phyloP scores from a whole-genome alignment of 2,888 invertebrate genomes.

The Acanthosepion pharaonis region DNA sequence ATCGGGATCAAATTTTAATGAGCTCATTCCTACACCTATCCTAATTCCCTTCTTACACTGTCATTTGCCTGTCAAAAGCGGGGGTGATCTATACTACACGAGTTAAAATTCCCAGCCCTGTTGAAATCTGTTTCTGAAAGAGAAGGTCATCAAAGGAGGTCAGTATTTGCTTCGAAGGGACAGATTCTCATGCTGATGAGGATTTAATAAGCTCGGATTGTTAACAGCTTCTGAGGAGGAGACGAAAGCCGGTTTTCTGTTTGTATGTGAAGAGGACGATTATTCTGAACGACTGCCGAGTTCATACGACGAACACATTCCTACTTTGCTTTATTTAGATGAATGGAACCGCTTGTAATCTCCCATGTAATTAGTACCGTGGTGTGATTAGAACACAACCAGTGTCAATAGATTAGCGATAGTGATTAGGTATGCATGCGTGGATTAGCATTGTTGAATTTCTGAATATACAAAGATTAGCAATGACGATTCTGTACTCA shows the following conservation, averaged over 20 bases:
- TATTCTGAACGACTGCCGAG: neutral
- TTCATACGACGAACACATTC: neutral
- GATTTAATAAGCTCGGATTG: neutral
- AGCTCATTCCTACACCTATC: neutral
- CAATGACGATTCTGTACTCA: neutral
- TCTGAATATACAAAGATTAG: neutral
- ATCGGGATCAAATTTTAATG: neutral
- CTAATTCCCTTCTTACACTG: neutral
- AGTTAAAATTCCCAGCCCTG: neutral
- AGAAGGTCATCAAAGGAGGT: neutral
- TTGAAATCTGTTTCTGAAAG: neutral
- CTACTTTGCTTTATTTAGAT: neutral
- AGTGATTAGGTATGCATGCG: neutral
- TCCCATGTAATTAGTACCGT: neutral
- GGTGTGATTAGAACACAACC: neutral
- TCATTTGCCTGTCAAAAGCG: neutral
- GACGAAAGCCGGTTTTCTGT: neutral
- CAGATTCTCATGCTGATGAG: constrained; percentile 13
- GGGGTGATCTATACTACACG: neutral
- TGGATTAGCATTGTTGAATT: neutral
- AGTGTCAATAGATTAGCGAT: neutral
- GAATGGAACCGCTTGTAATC: neutral
- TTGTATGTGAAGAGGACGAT: neutral
- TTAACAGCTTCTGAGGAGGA: neutral
- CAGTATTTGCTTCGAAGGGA: neutral